Evolutionary conservation across 23 tunicate species (phyloP), one percentile per base, ranked within the genome.

Genomic region (Trididemnum nubilum): DNA sequence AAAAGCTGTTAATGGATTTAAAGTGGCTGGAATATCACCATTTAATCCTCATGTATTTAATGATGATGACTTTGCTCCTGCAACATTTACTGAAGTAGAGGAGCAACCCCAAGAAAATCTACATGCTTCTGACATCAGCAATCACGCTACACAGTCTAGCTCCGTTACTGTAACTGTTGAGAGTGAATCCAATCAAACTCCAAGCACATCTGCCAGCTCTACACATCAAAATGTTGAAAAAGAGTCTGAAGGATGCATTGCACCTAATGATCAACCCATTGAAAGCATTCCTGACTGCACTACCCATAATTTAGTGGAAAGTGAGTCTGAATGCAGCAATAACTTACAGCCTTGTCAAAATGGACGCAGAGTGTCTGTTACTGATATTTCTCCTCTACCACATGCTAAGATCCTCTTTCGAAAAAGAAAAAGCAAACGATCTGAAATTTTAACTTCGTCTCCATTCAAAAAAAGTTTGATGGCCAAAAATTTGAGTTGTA

Each of bases 381-480:
- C 28, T 23, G 76, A 28, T 7, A 70, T 70, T 4, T 70, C 76
- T 31, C 37, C 76, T 19, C 22, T 70, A 9, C 76, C 76, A 19
- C 36, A 70, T 70, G 76, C 76, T 29, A 28, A 70, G 9, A 23
- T 70, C 12, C 12, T 27, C 76, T 5, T 37, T 12, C 76, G 76
- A 2, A 70, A 70, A 27, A 28, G 76, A 27, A 70, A 70, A 31
- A 37, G 30, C 37, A 70, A 19, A 37, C 28, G 28, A 27, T 70
- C 76, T 33, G 30, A 70, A 34, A 12, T 70, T 36, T 34, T 70
- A 34, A 70, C 76, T 7, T 26, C 37, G 28, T 70, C 76, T 19
- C 76, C 76, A 4, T 70, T 70, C 76, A 70, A 70, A 37, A 33
- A 70, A 70, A 70, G 12, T 70, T 70, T 70, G n/a, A 7, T 31